Evolutionary conservation across 1,140 invertebrate genomes (phyloP).

Genomic region (Sipha flava): DNA sequence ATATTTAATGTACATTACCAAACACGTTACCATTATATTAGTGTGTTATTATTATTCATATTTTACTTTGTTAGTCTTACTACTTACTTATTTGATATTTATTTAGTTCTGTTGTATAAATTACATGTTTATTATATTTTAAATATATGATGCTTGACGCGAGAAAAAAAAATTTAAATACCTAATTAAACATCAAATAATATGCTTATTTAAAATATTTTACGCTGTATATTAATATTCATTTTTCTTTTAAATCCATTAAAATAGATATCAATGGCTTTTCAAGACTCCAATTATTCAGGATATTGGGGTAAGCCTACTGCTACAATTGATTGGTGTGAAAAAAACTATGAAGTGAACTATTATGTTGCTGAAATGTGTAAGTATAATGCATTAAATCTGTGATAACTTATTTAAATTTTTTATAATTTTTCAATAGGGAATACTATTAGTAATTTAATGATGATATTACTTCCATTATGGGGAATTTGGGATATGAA

Average conservation of each 20-base stretch:
- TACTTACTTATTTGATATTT: no score
- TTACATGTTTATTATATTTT: no score
- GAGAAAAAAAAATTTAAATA: no score
- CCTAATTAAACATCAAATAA: neutral
- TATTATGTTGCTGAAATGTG: slow-evolving; percentile 41
- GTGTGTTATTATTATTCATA: no score
- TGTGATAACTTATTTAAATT: neutral
- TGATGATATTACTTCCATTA: slow-evolving; percentile 39
- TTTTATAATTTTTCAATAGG: slow-evolving; percentile 35
- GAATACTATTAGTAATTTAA: slow-evolving; percentile 40
- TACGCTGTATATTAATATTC: neutral
- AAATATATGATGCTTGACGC: no score
- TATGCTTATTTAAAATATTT: neutral
- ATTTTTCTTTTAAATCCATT: neutral
- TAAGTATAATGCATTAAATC: slow-evolving; percentile 19
- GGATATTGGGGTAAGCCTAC: slow-evolving; percentile 39
- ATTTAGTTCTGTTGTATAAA: no score
- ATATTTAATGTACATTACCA: no score
- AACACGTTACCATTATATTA: no score
- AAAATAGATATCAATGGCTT: neutral
- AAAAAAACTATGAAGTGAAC: slow-evolving; percentile 40
- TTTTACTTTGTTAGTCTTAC: no score
- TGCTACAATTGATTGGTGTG: slow-evolving; percentile 41
- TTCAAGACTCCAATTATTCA: neutral
- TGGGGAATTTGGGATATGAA: slow-evolving; percentile 39